These are phyloP conservation scores for Nibea coibor DNA, from an alignment of 2,113 vertebrate species.

Conservation along the genomic window DNA sequence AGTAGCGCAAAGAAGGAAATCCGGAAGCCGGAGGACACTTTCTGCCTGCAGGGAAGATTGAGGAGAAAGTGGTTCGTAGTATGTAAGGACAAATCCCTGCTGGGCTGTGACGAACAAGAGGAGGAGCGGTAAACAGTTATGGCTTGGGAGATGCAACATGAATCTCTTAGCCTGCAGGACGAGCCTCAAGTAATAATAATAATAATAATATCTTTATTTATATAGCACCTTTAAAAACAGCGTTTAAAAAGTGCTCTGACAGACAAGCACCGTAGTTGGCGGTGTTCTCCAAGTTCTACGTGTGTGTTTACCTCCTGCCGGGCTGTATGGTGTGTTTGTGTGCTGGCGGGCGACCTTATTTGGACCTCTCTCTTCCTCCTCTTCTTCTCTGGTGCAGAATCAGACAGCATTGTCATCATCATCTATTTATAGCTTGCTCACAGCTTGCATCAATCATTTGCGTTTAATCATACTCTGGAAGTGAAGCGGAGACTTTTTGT, in stretches of 20 bases:
- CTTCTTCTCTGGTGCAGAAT: background rate
- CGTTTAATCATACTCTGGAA: background rate
- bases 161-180: background rate
- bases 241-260: too few species aligned
- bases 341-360: slow-evolving; percentile 15
- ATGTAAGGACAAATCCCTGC: slow-evolving; percentile 23
- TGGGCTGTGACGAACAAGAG: too few species aligned
- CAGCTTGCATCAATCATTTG: background rate
- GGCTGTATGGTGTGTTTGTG: slow-evolving; percentile 22
- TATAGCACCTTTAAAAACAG: too few species aligned
- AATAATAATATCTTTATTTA: too few species aligned
- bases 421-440: slow-evolving; percentile 1
- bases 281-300: slow-evolving; percentile 18
- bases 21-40: slow-evolving; percentile 37
- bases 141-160: slow-evolving; percentile 8
- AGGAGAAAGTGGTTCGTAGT: slow-evolving; percentile 34
- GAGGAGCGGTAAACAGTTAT: background rate
- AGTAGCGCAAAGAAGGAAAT: slow-evolving; percentile 16
- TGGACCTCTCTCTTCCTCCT: background rate
- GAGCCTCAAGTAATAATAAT: background rate
- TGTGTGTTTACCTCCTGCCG: slow-evolving; percentile 44
- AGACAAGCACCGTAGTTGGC: background rate
- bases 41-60: slow-evolving; percentile 5
- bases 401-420: background rate
- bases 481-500: background rate